These are phyloP conservation scores for Bhutanitis thaidina DNA, from an alignment of 2,888 invertebrate species.

Conservation along the genomic window DNA sequence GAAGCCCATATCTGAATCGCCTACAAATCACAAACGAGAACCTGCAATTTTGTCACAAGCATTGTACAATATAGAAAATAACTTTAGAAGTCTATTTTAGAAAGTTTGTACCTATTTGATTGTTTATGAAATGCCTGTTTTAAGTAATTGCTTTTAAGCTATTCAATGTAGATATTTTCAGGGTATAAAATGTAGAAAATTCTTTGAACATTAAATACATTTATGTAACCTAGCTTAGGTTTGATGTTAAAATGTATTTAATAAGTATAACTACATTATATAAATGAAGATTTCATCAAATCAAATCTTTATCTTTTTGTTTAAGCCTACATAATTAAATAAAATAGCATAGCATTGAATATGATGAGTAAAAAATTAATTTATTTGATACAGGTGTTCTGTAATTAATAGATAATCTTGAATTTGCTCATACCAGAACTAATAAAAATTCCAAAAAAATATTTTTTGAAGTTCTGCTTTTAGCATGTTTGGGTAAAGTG, in stretches of 20 bases:
- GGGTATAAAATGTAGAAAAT: constrained; percentile 4
- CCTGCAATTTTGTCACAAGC: constrained; percentile 57
- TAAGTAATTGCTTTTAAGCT: constrained; percentile 26
- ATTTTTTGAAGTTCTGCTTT: no score
- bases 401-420: no score
- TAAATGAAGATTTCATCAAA: neutral
- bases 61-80: constrained; percentile 63
- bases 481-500: no score
- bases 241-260: neutral
- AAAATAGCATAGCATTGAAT: no score
- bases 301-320: neutral
- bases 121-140: constrained; percentile 22
- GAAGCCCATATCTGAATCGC: constrained; percentile 33
- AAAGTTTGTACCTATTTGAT: constrained; percentile 4
- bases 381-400: no score
- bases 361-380: no score
- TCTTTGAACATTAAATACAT: constrained; percentile 7
- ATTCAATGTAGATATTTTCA: constrained; percentile 16
- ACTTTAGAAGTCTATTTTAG: constrained; percentile 71
- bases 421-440: no score
- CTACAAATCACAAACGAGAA: constrained; percentile 39
- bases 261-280: neutral
- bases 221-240: constrained; percentile 2
- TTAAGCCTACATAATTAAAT: no score
- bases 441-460: no score